Base-by-base conservation (phyloP, 2,113 vertebrate species). In the Rhynchomys soricoides region DNA sequence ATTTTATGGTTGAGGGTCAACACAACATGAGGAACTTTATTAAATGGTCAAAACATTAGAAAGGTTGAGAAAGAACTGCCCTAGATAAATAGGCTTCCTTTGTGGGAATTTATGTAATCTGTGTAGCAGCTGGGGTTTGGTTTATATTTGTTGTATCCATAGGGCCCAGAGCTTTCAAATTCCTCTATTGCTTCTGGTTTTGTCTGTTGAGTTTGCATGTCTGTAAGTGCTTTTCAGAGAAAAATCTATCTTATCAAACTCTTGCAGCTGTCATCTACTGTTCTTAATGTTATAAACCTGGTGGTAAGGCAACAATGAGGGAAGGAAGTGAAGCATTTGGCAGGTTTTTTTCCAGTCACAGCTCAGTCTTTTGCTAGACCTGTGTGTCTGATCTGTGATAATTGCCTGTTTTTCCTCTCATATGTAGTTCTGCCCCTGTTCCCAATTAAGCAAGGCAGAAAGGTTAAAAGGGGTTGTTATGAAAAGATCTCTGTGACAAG, bases 281-380 rank as follows among this genome's bases (percentile, higher is more conserved):
- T 92, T 50, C 12, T 81, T 93, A 59, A 75, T 85, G 85, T 31
- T 52, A 24, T 26, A 59, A 81, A 50, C 68, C 43, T 52, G 6
- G 55, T 82, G 13, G 31, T 79, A 48, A 86, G 55, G 13, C 55
- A 24, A 85, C 77, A 83, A 57, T 40, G 31, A 81, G 9, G 71
- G 75, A 48, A 66, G 29, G 75, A 74, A 0, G 71, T 57, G 12
- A 94, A 95, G 9, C 48, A 64, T 85, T 89, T 29, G 45, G 9
- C 16, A 85, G 66, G 12, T 85, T 45, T 95, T 86, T 64, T 96
- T 95, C 24, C n/a, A 95, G 15, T 89, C 52, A 86, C n/a, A 85
- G 45, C 15, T 82, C 21, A 43, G 45, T 87, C 40, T 21, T 75
- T 75, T 48, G 70, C 19, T 70, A 52, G 66, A 74, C 7, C 48